phyloP scores from a whole-genome alignment of 92 coral and sea anemone species.

The Desmophyllum pertusum region DNA sequence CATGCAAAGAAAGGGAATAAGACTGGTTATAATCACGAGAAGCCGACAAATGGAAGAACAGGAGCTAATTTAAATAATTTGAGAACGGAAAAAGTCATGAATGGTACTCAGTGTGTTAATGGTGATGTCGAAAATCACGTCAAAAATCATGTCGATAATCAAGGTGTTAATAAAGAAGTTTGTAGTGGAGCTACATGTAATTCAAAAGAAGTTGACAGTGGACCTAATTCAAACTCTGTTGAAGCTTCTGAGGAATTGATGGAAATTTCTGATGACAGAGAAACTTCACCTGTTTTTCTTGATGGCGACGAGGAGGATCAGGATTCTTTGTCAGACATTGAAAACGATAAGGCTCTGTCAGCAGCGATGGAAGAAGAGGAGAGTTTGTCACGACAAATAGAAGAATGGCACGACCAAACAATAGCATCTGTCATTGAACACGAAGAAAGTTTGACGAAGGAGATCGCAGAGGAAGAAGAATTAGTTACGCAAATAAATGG shows the following conservation, averaged over 20 bases:
- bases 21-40: not conserved
- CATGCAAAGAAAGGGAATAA: constrained; percentile 38
- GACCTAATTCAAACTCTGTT: not conserved
- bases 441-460: constrained; percentile 81
- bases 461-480: constrained; percentile 92
- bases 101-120: constrained; percentile 3
- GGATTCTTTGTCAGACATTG: constrained; percentile 78
- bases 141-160: too few relatives aligned
- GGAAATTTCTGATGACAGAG: constrained; percentile 27
- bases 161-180: not conserved
- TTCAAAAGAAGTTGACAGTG: not conserved
- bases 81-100: not conserved
- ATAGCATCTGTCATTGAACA: constrained; percentile 97
- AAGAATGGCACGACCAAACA: constrained; percentile 85
- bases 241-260: not conserved
- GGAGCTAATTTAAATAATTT: constrained; percentile 8
- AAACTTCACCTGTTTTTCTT: constrained; percentile 23
- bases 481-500: constrained; percentile 89
- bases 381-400: constrained; percentile 79
- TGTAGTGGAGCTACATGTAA: not conserved
- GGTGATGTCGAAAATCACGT: not conserved
- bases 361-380: constrained; percentile 91
- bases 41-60: not conserved
- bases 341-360: constrained; percentile 93
- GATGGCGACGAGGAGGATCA: constrained; percentile 82